Conservation (phyloP, 2,797 vertebrate genomes). For the Coluber constrictor region DNA sequence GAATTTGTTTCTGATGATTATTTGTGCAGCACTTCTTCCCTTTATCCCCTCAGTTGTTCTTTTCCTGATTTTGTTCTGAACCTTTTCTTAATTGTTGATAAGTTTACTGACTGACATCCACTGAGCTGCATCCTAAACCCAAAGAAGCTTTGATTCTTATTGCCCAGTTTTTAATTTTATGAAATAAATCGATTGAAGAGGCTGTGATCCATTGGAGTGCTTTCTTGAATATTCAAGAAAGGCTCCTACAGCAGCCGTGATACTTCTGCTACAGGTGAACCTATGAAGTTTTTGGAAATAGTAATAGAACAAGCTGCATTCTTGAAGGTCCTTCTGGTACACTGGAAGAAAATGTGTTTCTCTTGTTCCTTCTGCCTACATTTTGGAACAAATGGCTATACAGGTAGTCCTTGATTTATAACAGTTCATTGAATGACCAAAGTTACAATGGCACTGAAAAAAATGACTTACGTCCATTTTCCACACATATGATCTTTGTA, state of each 20-base stretch:
- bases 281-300: background rate
- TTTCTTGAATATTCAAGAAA: background rate
- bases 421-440: background rate
- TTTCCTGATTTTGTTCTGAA: slow-evolving; percentile 19
- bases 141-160: background rate
- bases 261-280: background rate
- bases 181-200: background rate
- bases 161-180: background rate
- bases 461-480: background rate
- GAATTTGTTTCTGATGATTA: background rate
- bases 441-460: background rate
- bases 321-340: background rate
- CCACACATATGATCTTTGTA: background rate
- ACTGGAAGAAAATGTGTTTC: background rate
- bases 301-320: background rate
- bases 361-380: background rate
- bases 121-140: background rate
- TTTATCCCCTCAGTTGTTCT: background rate
- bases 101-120: background rate
- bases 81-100: background rate
- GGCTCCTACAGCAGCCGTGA: background rate
- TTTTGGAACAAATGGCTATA: background rate
- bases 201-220: background rate
- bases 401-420: background rate
- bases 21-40: background rate